Evolutionary conservation across 2,888 invertebrate species (phyloP), one percentile per base, ranked within the genome.

Genomic region (Ferdinandea cuprea): DNA sequence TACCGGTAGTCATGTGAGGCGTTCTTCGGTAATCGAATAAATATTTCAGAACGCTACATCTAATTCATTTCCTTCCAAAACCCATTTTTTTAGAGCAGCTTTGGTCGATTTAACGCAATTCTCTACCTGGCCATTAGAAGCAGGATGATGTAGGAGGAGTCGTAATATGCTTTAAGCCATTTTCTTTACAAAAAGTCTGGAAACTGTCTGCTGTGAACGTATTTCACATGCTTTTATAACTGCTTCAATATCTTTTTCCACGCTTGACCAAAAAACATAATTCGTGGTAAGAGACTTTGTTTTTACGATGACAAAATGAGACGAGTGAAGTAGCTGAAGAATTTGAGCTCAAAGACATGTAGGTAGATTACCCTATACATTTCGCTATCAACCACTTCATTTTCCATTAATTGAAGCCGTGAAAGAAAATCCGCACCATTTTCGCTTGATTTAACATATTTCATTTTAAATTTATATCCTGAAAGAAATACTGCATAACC

Each of bases 21-120:
- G n/a, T n/a, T n/a, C n/a, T n/a, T n/a, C n/a, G n/a, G n/a, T n/a
- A n/a, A n/a, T n/a, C n/a, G n/a, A n/a, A 59, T 46, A 63, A 46
- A 46, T 46, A 63, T 0, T 46, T 63, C 32, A 46, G 6, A 32
- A 63, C 19, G 46, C 32, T 1, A 32, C 17, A 59, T 59, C 25
- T 2, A 59, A 42, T n/a, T 40, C 42, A 17, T 3, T 59, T 59
- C 9, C 44, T 17, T 59, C 42, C 54, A 3, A 30, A 54, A 54
- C 30, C 35, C 17, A 54, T 7, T 54, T 59, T 59, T 44, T 44
- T 2, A 59, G 30, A 42, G 44, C 30, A n/a, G 19, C 59, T 59
- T 59, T 42, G 42, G 59, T 42, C 28, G 59, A 42, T n/a, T 59
- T 42, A 25, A 59, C 42, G 28, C 42, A 59, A 42, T 42, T 63